phyloP scores from a whole-genome alignment of 2,113 vertebrate genomes.

The Burhinus oedicnemus region DNA sequence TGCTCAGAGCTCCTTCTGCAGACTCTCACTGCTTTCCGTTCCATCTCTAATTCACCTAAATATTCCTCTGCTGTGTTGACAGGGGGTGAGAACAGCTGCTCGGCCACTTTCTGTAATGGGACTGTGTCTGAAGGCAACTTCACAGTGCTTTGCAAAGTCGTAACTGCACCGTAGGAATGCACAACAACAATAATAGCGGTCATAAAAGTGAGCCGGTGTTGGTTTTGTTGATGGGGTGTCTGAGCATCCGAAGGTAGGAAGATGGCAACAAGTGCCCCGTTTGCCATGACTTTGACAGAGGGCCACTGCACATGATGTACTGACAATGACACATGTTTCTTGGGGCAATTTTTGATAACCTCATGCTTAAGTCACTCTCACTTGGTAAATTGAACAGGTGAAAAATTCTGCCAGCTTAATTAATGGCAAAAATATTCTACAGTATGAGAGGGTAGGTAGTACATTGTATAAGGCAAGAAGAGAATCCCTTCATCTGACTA shows the following conservation, averaged over 20 bases:
- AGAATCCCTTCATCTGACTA: not conserved
- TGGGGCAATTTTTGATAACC: not conserved
- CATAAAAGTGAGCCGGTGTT: not conserved
- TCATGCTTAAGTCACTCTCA: not conserved
- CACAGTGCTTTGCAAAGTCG: not conserved
- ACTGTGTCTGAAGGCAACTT: not conserved
- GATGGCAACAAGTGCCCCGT: accelerated
- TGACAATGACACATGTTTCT: not conserved
- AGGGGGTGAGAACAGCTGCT: constrained; percentile 24
- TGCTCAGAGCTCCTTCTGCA: not conserved
- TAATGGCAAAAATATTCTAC: not conserved
- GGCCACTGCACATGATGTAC: not conserved
- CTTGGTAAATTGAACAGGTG: not conserved
- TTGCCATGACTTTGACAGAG: not conserved
- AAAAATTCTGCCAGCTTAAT: not conserved
- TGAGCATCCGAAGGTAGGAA: not conserved
- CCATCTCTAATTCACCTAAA: not conserved
- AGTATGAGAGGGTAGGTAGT: not conserved
- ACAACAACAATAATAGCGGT: not conserved
- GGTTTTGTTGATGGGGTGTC: not conserved
- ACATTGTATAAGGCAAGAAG: not conserved
- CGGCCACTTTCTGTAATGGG: not conserved
- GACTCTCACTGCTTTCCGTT: not conserved
- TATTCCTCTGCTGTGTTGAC: not conserved
- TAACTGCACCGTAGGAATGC: not conserved